Percentiles rank a stretch among this genome's conserved stretches.
Evolutionary conservation across 2,113 vertebrate genomes (phyloP).

Genomic region (Okapia johnstoni): DNA sequence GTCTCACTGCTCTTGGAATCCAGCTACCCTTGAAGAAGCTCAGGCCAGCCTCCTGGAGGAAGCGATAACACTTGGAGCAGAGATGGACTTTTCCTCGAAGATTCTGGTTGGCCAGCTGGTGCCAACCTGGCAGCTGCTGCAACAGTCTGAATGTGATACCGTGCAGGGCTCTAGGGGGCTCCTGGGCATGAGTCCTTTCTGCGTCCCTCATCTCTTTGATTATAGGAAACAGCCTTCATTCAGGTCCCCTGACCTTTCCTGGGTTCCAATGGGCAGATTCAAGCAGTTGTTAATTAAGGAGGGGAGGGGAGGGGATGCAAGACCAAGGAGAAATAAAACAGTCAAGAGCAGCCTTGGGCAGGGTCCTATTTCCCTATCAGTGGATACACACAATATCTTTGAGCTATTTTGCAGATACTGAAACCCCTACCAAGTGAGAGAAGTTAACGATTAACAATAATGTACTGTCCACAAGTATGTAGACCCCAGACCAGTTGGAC

Average conservation of each 20-base stretch:
- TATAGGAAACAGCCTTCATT: neutral
- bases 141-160: neutral
- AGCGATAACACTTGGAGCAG: neutral
- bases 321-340: neutral
- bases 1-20: neutral
- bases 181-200: neutral
- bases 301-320: accelerated
- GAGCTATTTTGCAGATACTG: neutral
- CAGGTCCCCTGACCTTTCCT: neutral
- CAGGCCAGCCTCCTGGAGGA: neutral
- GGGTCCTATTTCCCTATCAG: neutral
- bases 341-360: neutral
- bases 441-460: neutral
- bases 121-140: neutral
- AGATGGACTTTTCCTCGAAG: neutral
- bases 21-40: neutral
- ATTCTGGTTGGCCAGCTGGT: neutral
- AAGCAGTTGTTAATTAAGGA: neutral
- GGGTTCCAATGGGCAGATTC: neutral
- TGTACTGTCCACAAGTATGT: neutral
- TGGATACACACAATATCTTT: neutral
- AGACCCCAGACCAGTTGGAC: neutral
- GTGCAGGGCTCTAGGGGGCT: neutral
- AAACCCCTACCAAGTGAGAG: neutral
- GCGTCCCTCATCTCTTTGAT: neutral